phyloP scores from a whole-genome alignment of 2,113 vertebrate species.

The Heteronetta atricapilla region DNA sequence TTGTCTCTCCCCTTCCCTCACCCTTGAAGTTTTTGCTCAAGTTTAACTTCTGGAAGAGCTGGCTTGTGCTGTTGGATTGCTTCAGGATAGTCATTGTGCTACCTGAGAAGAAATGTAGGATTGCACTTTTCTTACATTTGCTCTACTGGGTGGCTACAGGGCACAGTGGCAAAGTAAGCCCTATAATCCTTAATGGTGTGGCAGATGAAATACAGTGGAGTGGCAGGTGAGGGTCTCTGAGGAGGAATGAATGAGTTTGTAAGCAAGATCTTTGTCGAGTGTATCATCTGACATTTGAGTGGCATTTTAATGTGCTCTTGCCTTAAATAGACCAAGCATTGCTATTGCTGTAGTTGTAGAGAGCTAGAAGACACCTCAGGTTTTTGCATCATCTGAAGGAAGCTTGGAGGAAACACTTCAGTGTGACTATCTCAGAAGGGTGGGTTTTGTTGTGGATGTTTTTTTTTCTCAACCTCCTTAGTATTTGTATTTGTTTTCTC shows the following conservation, averaged over 20 bases:
- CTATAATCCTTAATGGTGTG: not conserved
- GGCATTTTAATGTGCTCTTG: not conserved
- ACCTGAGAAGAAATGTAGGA: not conserved
- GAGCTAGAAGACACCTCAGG: not conserved
- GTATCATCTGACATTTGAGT: not conserved
- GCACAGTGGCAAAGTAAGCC: not conserved
- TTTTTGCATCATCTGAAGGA: not conserved
- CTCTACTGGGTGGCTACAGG: not conserved
- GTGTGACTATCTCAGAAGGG: not conserved
- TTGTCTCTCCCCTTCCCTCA: not conserved
- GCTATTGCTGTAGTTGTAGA: not conserved
- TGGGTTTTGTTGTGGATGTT: not conserved
- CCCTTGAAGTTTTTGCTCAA: not conserved
- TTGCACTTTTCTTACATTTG: accelerated
- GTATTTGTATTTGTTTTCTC: not conserved
- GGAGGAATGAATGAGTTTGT: not conserved
- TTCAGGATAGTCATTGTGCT: not conserved
- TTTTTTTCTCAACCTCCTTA: too few species aligned
- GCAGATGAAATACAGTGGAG: not conserved
- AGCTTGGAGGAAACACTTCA: not conserved
- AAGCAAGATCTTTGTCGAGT: not conserved
- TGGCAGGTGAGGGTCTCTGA: not conserved
- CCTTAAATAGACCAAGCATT: not conserved
- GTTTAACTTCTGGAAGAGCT: not conserved
- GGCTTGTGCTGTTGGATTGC: not conserved